A percentile compares a stretch with the other conserved stretches of the same genome.
These are phyloP conservation scores for Gnathonemus longibarbis DNA, from an alignment of 2,113 vertebrate species.

Conservation along the genomic window DNA sequence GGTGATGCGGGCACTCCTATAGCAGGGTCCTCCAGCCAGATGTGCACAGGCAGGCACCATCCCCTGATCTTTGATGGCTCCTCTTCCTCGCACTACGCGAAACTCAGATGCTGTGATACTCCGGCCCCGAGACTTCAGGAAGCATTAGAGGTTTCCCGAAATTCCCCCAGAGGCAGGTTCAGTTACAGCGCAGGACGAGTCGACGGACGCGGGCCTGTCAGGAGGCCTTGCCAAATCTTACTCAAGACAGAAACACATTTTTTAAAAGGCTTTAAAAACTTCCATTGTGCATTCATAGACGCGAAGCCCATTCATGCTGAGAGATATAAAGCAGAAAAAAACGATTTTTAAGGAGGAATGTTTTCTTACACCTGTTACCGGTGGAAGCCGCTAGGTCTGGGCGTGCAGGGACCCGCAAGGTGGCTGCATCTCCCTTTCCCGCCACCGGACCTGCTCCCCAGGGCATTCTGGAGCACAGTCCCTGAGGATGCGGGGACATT, in stretches of 20 bases:
- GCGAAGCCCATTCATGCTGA: background rate
- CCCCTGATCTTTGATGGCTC: background rate
- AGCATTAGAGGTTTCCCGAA: background rate
- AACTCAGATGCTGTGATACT: background rate
- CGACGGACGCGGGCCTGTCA: background rate
- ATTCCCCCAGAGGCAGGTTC: background rate
- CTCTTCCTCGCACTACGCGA: background rate
- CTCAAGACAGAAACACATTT: constrained; percentile 8
- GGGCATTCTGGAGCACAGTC: background rate
- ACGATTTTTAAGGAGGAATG: background rate
- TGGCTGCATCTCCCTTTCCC: background rate
- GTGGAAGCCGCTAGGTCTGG: background rate
- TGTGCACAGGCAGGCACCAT: background rate
- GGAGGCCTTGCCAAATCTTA: background rate
- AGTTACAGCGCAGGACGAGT: background rate
- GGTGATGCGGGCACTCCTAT: background rate
- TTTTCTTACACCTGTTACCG: constrained; percentile 15
- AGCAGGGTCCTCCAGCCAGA: background rate
- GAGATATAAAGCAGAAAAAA: background rate
- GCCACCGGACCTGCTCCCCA: background rate
- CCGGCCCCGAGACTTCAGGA: background rate
- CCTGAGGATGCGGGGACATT: background rate
- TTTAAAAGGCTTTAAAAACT: constrained; percentile 1
- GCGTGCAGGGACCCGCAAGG: background rate
- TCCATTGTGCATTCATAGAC: constrained; percentile 18